A percentile compares a stretch with the other conserved stretches of the same genome.
Conservation (phyloP, 2,888 invertebrate genomes). For the Epirrhoe tristata region DNA sequence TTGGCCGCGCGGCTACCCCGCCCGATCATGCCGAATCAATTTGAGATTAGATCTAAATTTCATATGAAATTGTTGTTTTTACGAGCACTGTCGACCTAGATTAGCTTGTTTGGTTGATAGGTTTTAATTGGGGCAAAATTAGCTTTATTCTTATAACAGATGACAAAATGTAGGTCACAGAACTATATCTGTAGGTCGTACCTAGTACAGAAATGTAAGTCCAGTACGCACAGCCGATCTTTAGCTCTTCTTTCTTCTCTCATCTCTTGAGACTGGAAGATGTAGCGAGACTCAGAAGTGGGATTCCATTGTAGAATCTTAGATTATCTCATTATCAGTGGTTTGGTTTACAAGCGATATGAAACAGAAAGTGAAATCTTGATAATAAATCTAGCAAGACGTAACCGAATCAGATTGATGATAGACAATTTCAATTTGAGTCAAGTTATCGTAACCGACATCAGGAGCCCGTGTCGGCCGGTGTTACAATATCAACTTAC, state of each 20-base stretch:
- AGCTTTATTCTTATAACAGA: neutral
- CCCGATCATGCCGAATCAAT: slow-evolving; percentile 71
- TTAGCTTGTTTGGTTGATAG: slow-evolving; percentile 6
- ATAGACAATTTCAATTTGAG: slow-evolving; percentile 22
- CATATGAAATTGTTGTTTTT: slow-evolving; percentile 55
- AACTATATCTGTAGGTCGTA: too few relatives aligned
- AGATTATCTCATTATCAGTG: neutral
- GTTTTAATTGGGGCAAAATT: neutral
- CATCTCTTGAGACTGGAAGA: too few relatives aligned
- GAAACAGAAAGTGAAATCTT: neutral
- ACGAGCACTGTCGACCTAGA: slow-evolving; percentile 16
- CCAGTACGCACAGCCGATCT: too few relatives aligned
- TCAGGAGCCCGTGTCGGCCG: slow-evolving; percentile 40
- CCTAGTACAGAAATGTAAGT: too few relatives aligned
- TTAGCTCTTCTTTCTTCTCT: too few relatives aligned
- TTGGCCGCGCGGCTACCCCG: slow-evolving; percentile 60
- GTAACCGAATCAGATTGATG: slow-evolving; percentile 22
- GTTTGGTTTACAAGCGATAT: neutral
- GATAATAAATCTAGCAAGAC: slow-evolving; percentile 1
- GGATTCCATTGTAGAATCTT: too few relatives aligned
- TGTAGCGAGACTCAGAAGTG: too few relatives aligned
- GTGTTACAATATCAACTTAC: slow-evolving; percentile 51
- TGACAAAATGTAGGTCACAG: neutral
- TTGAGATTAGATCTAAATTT: slow-evolving; percentile 75
- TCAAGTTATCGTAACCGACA: slow-evolving; percentile 27